Evolutionary conservation across 2,888 invertebrate species (phyloP).

Genomic region (Pyrochroa serraticornis): DNA sequence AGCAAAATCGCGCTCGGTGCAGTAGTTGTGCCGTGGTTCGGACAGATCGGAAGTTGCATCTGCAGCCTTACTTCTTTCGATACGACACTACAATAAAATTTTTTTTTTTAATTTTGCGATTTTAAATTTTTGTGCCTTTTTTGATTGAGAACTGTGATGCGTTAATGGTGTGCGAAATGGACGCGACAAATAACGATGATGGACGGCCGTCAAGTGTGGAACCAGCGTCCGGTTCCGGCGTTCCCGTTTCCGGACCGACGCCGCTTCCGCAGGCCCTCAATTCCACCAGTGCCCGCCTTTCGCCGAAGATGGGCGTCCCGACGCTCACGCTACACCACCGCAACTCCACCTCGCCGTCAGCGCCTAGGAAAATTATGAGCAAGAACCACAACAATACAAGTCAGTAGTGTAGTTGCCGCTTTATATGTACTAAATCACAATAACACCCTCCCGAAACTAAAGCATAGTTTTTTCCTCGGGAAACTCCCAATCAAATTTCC

Average conservation of each 20-base stretch:
- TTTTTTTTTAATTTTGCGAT: neutral
- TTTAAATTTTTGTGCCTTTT: conserved; percentile 1
- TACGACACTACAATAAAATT: neutral
- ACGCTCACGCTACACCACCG: conserved; percentile 49
- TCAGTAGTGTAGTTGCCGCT: conserved; percentile 61
- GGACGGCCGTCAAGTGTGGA: conserved; percentile 41
- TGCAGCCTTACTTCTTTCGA: conserved; percentile 22
- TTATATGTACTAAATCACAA: no score
- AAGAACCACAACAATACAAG: conserved; percentile 70
- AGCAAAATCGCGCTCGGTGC: conserved; percentile 50
- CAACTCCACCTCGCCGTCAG: conserved; percentile 60
- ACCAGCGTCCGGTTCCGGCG: conserved; percentile 33
- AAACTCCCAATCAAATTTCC: no score
- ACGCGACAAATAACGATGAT: conserved; percentile 42
- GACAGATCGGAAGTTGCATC: conserved; percentile 47
- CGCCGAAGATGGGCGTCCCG: conserved; percentile 48
- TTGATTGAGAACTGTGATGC: neutral
- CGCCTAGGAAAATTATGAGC: conserved; percentile 68
- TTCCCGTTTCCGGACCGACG: conserved; percentile 33
- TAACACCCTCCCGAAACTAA: no score
- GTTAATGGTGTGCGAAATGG: conserved; percentile 47
- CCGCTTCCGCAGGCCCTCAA: conserved; percentile 35
- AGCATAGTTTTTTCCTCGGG: no score
- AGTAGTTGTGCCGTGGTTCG: conserved; percentile 49
- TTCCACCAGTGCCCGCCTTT: conserved; percentile 48